Evolutionary conservation across 2,888 invertebrate genomes (phyloP).

Genomic region (Lycaena phlaeas): DNA sequence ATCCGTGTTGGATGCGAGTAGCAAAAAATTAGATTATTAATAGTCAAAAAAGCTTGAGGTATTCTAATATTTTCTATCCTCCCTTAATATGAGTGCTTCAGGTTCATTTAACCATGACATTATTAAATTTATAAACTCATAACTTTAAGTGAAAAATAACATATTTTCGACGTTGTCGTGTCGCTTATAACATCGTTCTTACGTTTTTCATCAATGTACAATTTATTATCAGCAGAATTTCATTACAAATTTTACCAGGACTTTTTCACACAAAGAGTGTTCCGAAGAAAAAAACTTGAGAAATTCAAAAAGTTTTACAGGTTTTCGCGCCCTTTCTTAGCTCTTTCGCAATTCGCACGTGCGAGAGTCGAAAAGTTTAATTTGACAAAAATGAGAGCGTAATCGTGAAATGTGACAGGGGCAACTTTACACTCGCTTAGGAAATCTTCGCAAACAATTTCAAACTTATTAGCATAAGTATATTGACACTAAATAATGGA

Average conservation of each 20-base stretch:
- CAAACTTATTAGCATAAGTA: constrained; percentile 17
- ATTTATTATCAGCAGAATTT: constrained; percentile 30
- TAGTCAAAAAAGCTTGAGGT: too few species aligned
- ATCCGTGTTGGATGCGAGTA: too few species aligned
- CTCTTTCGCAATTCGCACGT: constrained; percentile 24
- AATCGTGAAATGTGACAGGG: constrained; percentile 19
- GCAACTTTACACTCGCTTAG: constrained; percentile 9
- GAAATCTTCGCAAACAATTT: constrained; percentile 16
- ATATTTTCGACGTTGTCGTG: constrained; percentile 1
- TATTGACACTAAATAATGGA: constrained; percentile 23
- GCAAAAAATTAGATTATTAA: too few species aligned
- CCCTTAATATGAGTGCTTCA: neutral
- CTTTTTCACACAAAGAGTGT: constrained; percentile 22
- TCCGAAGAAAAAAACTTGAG: constrained; percentile 20
- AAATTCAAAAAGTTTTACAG: constrained; percentile 29
- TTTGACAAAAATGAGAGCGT: constrained; percentile 19
- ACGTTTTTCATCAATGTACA: constrained; percentile 22
- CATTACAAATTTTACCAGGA: constrained; percentile 28
- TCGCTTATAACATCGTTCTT: constrained; percentile 27
- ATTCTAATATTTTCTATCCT: too few species aligned
- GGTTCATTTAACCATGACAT: neutral
- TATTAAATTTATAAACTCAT: constrained; percentile 8
- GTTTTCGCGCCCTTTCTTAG: constrained; percentile 20
- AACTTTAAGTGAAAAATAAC: constrained; percentile 9
- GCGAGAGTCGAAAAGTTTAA: constrained; percentile 17